A percentile compares a stretch with the other conserved stretches of the same genome.
phyloP scores from a whole-genome alignment of 1,140 invertebrate species.

The Lycorma delicatula region DNA sequence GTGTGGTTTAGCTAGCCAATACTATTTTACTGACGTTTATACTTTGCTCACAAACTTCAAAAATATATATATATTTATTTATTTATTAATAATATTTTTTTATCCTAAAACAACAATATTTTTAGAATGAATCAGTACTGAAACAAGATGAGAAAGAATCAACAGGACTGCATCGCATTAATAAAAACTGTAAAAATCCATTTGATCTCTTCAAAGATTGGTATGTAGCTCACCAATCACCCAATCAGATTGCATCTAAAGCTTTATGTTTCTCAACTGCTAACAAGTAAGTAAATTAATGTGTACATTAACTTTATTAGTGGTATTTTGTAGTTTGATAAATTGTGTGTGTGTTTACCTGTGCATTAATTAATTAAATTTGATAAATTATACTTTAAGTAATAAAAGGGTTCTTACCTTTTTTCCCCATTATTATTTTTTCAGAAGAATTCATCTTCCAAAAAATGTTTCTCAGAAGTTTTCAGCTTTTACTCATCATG shows the following conservation, averaged over 20 bases:
- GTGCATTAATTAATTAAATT: not conserved
- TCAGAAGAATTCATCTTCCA: not conserved
- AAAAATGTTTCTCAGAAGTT: not conserved
- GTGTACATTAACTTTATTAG: not conserved
- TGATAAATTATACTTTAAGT: not conserved
- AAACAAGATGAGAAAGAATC: conserved; percentile 4
- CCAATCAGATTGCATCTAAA: conserved; percentile 28
- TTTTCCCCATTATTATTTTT: not conserved
- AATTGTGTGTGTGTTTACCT: no score
- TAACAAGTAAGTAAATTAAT: conserved; percentile 35
- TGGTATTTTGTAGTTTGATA: not conserved
- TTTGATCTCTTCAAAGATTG: conserved; percentile 41
- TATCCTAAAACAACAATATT: no score
- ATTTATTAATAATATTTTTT: no score
- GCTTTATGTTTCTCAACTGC: conserved; percentile 40
- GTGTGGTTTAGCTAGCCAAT: no score
- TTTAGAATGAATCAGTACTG: no score
- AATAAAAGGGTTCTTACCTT: not conserved
- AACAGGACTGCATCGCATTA: not conserved
- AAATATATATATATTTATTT: no score
- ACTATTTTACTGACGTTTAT: no score
- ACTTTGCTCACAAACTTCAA: no score
- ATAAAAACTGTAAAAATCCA: conserved; percentile 30
- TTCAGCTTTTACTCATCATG: no score
- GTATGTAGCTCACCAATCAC: conserved; percentile 34